phyloP scores from a whole-genome alignment of 2,888 invertebrate species.

The Mallateleia sp. region DNA sequence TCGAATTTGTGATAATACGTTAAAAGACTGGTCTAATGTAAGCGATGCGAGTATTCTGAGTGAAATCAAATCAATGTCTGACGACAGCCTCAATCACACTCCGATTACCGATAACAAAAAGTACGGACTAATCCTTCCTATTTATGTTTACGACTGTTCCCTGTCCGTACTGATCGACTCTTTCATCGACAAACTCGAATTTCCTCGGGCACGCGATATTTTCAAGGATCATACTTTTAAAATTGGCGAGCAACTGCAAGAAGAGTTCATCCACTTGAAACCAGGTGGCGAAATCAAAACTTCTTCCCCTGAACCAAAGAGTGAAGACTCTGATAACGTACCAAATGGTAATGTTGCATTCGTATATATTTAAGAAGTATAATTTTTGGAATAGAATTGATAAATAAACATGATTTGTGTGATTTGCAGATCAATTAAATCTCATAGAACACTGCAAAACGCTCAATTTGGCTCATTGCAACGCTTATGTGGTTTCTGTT shows the following conservation, averaged over 20 bases:
- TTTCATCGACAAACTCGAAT: slow-evolving; percentile 89
- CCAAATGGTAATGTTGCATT: slow-evolving; percentile 82
- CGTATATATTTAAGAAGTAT: no score
- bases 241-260: slow-evolving; percentile 86
- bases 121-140: slow-evolving; percentile 90
- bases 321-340: slow-evolving; percentile 89
- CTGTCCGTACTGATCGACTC: slow-evolving; percentile 91
- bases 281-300: slow-evolving; percentile 87
- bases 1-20: slow-evolving; percentile 56
- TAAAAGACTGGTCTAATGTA: slow-evolving; percentile 73
- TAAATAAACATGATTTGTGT: no score
- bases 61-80: slow-evolving; percentile 31
- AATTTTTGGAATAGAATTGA: no score
- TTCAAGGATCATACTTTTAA: slow-evolving; percentile 91
- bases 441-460: slow-evolving; percentile 91
- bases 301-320: slow-evolving; percentile 90
- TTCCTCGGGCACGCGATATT: slow-evolving; percentile 89
- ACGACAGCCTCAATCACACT: slow-evolving; percentile 60
- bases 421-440: slow-evolving; percentile 88
- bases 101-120: slow-evolving; percentile 77
- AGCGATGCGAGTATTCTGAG: slow-evolving; percentile 49
- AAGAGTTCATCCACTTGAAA: slow-evolving; percentile 89
- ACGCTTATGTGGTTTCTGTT: slow-evolving; percentile 92
- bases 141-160: slow-evolving; percentile 93
- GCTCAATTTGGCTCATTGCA: slow-evolving; percentile 91